phyloP scores from a whole-genome alignment of 2,797 vertebrate genomes.

The Rhinatrema bivittatum region DNA sequence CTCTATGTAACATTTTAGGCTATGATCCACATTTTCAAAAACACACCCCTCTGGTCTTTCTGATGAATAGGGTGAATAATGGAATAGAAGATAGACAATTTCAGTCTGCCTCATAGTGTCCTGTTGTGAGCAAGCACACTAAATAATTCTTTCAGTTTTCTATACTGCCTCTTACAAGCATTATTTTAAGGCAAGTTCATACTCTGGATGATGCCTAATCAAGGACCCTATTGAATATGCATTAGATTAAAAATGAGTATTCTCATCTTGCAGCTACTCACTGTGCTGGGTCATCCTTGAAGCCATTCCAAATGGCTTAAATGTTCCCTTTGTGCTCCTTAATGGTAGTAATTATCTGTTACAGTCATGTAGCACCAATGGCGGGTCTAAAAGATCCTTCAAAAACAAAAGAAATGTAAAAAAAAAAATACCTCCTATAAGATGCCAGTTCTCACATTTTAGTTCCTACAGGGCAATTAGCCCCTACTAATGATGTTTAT shows the following conservation, averaged over 20 bases:
- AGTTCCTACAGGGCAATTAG: constrained; percentile 62
- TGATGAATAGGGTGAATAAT: constrained; percentile 15
- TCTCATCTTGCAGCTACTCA: constrained; percentile 48
- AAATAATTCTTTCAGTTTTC: constrained; percentile 17
- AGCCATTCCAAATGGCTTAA: constrained; percentile 54
- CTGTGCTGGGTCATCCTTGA: constrained; percentile 54
- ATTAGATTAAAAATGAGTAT: constrained; percentile 40
- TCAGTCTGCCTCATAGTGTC: constrained; percentile 4
- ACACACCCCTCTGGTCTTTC: constrained; percentile 14
- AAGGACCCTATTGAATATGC: constrained; percentile 58
- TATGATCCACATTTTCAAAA: constrained; percentile 8
- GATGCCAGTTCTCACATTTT: constrained; percentile 50
- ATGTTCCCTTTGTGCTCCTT: constrained; percentile 57
- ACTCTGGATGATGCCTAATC: constrained; percentile 47
- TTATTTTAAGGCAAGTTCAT: constrained; percentile 44
- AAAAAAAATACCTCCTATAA: constrained; percentile 8
- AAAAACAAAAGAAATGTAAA: constrained; percentile 35
- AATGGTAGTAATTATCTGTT: constrained; percentile 59
- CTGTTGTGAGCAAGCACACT: constrained; percentile 18
- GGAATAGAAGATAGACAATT: constrained; percentile 10
- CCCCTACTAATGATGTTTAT: constrained; percentile 61
- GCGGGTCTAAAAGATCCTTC: constrained; percentile 42
- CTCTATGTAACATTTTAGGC: neutral
- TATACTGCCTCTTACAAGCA: constrained; percentile 8
- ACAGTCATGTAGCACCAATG: constrained; percentile 50